Base-by-base conservation (phyloP, 1,140 invertebrate genomes). In the Heliconius melpomene region DNA sequence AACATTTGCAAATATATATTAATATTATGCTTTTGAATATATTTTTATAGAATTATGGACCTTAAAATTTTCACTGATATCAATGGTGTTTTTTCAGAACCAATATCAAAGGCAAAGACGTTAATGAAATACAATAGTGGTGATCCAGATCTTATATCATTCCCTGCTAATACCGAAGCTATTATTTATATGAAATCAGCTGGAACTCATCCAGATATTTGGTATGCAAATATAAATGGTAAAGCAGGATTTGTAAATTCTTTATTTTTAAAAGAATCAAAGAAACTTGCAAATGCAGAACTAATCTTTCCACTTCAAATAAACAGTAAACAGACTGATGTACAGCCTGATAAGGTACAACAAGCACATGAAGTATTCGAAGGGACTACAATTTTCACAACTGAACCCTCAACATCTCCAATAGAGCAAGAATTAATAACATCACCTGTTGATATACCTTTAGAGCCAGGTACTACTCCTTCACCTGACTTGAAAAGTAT, bases 141-240 rank as follows among this genome's bases (percentile, higher is more conserved):
- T 26, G 96, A 96, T 77, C 88, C 93, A 29, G 94, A 95, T 29
- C 93, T 97, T 76, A 91, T 98, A 46, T 95, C 96, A 38, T 97
- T 97, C 91, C 91, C 92, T 46, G 86, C 86, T 18, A 96, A 97
- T 88, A 86, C 91, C n/a, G 93, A 96, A 5, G 96, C 97, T 2
- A 95, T 89, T 76, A 95, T 98, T 80, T 96, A 94, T 79, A 97
- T 97, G 89, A 98, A 97, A 93, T 95, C 96, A 81, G 96, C 96
- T 87, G 97, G 97, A 32, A 94, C 84, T 5, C 95, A 96, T 83
- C 87, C 84, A 9, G 96, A 96, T 82, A 90, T 97, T 77, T 98
- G 97, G 97, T 97, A 96, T 84, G 96, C 96, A 32, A 95, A 96
- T 92, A 96, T 97, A 46, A 95, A 96, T 88, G 97, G 96, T 38